Percentiles rank a stretch among this genome's conserved stretches.
phyloP scores from a whole-genome alignment of 2,113 vertebrate genomes.

The Leuciscus idus region DNA sequence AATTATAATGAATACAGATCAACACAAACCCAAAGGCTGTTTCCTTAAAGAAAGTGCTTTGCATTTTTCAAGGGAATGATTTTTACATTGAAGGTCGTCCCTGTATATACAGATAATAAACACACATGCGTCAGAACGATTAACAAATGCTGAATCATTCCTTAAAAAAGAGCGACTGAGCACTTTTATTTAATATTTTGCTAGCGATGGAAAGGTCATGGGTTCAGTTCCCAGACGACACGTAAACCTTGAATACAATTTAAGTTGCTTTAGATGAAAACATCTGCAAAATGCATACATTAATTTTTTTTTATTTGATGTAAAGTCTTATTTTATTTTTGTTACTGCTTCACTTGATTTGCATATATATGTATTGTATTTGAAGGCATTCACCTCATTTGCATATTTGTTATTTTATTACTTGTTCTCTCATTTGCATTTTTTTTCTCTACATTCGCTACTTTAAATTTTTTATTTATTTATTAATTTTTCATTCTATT shows the following conservation, averaged over 20 bases:
- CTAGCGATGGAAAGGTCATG: no score
- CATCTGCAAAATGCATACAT: no score
- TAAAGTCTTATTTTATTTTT: background rate
- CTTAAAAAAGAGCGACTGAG: no score
- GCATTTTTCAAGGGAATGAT: background rate
- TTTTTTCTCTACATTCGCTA: no score
- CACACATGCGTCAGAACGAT: no score
- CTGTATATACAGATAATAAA: background rate
- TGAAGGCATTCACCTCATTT: background rate
- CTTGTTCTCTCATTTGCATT: background rate
- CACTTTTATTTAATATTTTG: no score
- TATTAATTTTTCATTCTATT: no score
- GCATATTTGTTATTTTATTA: background rate
- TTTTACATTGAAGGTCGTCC: background rate
- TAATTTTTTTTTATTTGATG: background rate
- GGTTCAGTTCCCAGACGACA: no score
- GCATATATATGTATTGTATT: background rate
- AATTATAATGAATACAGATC: background rate
- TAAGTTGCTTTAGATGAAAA: no score
- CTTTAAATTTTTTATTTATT: no score
- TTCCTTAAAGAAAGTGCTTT: background rate
- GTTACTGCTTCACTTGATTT: background rate
- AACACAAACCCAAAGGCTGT: background rate
- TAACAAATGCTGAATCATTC: no score
- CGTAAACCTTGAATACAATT: no score